Conservation (phyloP, 2,888 invertebrate genomes). For the Fragum fragum region DNA sequence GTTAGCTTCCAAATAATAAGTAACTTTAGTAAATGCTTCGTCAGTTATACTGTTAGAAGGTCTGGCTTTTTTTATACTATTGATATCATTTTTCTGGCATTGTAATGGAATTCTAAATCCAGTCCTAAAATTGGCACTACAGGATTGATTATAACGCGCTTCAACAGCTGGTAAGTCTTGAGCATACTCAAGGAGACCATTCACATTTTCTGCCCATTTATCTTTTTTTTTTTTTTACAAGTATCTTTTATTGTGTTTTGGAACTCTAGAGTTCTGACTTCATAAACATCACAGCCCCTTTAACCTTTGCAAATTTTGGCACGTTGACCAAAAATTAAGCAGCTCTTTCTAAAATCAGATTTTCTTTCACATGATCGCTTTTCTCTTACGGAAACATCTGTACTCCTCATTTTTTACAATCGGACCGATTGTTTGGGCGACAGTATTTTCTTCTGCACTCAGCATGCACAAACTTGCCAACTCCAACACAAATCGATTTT, state of each 20-base stretch:
- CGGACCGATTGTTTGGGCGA: no score
- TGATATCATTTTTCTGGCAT: constrained; percentile 21
- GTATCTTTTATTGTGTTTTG: constrained; percentile 20
- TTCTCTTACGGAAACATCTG: background rate
- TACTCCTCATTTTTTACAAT: no score
- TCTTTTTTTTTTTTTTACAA: constrained; percentile 30
- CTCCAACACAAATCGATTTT: no score
- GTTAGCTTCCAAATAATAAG: constrained; percentile 16
- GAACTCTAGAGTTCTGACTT: constrained; percentile 34
- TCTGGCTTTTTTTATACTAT: no score
- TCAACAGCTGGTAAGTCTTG: constrained; percentile 68
- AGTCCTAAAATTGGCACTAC: constrained; percentile 64
- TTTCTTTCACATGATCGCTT: background rate
- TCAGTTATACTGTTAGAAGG: background rate
- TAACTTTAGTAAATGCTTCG: constrained; percentile 1
- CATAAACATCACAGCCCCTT: constrained; percentile 5
- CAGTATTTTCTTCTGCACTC: no score
- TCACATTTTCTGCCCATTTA: constrained; percentile 33
- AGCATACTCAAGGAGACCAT: constrained; percentile 35
- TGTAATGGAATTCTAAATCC: background rate
- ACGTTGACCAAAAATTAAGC: constrained; percentile 31
- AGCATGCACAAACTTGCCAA: no score
- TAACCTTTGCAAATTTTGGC: constrained; percentile 15
- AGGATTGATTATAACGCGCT: constrained; percentile 66
- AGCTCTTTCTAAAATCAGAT: background rate